Evolutionary conservation across 1,140 invertebrate genomes (phyloP), one percentile per base, ranked within the genome.

Genomic region (Heliconius hermathena): DNA sequence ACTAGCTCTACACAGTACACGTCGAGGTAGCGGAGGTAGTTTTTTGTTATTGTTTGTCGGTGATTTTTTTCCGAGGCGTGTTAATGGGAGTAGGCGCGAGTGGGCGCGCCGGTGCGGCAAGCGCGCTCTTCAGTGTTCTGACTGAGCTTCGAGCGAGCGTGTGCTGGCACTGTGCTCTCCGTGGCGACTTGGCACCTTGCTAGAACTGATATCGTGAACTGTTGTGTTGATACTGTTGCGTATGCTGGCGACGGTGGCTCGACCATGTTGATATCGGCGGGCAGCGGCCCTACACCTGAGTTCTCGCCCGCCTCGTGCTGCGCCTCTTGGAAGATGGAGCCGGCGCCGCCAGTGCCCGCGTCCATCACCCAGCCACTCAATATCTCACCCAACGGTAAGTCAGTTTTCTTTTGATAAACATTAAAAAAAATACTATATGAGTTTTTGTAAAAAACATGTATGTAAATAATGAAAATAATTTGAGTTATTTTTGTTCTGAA

Each of bases 321-420:
- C 90, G 93, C 94, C 20, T 87, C 93, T 86, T 95, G 94, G 94
- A 95, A 95, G 90, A 95, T 95, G 94, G 94, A 95, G 87, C 90
- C 94, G 83, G 91, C 93, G 83, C 90, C 89, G 0, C 89, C 93
- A 73, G 89, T 88, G 78, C 85, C 93, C 29, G 89, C 93, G n/a
- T 87, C 91, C 82, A 91, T 94, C 80, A 87, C 91, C 8, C 89
- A 94, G 77, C 81, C 91, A 3, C 86, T 94, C 52, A 92, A 94
- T 75, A 90, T 95, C 82, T 95, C 94, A 22, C 92, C 94, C 1
- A 94, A 94, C 83, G 93, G 94, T 95, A 89, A 91, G 89, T 87
- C 60, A 57, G 22, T 26, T 66, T 66, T 66, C 11, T 29, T 66
- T 66, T 13, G 9, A 29, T 11, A 0, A 16, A 9, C 16, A n/a